Conservation (phyloP, 2,797 vertebrate species). For the Moxostoma hubbsi region DNA sequence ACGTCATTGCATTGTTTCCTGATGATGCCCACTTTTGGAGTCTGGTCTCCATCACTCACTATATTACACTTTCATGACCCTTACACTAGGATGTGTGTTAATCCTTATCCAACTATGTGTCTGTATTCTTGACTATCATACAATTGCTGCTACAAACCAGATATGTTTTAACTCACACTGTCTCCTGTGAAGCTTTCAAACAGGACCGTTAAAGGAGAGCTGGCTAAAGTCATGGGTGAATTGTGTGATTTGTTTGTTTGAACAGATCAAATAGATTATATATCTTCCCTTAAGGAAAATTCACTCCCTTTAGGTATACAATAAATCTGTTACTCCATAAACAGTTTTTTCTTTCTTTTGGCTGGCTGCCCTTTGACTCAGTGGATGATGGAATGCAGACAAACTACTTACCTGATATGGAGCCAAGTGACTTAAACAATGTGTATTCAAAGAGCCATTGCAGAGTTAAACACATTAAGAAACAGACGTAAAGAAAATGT, state of each 20-base stretch:
- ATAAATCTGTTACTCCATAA: constrained; percentile 24
- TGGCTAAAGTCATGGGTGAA: constrained; percentile 12
- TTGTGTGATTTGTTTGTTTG: constrained; percentile 27
- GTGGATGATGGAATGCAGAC: constrained; percentile 23
- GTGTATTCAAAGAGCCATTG: not conserved
- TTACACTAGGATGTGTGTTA: constrained; percentile 1
- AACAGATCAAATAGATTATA: not conserved
- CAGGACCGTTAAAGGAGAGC: constrained; percentile 36
- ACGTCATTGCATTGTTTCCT: constrained; percentile 10
- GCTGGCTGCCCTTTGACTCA: not conserved
- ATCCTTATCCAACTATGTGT: constrained; percentile 7
- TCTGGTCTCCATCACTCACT: constrained; percentile 21
- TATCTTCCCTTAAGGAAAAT: constrained; percentile 14
- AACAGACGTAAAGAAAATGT: not conserved
- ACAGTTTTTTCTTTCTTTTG: not conserved
- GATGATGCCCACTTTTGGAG: not conserved
- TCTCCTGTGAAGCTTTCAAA: constrained; percentile 26
- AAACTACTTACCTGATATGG: constrained; percentile 1
- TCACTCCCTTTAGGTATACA: not conserved
- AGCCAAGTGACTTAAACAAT: constrained; percentile 13
- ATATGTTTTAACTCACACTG: constrained; percentile 4
- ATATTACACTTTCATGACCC: constrained; percentile 13
- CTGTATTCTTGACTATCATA: constrained; percentile 3
- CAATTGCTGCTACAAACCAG: constrained; percentile 35
- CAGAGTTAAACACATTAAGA: not conserved